phyloP scores from a whole-genome alignment of 2,888 invertebrate genomes.

The Serripes groenlandicus region DNA sequence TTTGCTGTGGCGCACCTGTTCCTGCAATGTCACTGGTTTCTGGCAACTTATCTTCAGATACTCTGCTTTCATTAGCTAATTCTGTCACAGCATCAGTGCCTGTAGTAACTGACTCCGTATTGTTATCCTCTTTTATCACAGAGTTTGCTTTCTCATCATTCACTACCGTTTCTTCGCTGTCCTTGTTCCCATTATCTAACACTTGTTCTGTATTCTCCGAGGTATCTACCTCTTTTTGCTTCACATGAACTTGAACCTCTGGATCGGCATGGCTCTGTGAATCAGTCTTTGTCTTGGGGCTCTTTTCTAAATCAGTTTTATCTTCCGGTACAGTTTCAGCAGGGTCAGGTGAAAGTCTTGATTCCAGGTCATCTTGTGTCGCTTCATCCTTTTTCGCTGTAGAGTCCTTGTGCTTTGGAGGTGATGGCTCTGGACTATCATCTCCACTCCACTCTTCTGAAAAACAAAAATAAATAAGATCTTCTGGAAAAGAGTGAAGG shows the following conservation, averaged over 20 bases:
- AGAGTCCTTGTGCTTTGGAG: not conserved
- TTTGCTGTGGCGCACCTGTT: not conserved
- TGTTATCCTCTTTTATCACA: slow-evolving; percentile 8
- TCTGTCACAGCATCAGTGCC: slow-evolving; percentile 13
- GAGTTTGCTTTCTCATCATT: slow-evolving; percentile 4
- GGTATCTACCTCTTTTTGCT: not conserved
- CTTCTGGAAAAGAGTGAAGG: not conserved
- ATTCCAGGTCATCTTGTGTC: not conserved
- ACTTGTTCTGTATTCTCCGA: too few species aligned
- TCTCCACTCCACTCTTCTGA: slow-evolving; percentile 76
- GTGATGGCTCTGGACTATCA: slow-evolving; percentile 44
- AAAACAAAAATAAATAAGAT: slow-evolving; percentile 8
- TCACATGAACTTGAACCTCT: not conserved
- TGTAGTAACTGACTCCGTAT: not conserved
- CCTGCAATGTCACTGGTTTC: not conserved
- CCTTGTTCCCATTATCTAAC: slow-evolving; percentile 1
- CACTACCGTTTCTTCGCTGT: not conserved
- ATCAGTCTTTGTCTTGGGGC: not conserved
- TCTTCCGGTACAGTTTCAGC: not conserved
- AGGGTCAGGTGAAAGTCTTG: slow-evolving; percentile 22
- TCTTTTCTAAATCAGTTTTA: not conserved
- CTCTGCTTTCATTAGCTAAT: not conserved
- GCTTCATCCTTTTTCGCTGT: not conserved
- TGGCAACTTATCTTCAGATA: not conserved
- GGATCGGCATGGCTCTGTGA: not conserved